Base-by-base conservation (phyloP, 2,888 invertebrate species). In the Micropterix aruncella region DNA sequence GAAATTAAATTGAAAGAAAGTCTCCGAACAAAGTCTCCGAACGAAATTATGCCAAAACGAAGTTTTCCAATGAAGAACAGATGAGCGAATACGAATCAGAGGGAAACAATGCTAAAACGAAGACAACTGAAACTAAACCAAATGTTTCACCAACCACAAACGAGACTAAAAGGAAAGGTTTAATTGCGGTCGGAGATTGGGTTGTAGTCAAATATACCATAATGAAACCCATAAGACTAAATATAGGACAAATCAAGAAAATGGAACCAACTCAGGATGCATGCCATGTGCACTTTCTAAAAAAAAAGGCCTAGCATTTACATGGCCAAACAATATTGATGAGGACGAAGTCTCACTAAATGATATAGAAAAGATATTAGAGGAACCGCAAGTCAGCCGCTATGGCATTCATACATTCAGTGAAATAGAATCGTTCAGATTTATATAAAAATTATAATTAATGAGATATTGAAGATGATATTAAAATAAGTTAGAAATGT, bases 331-430 rank as follows among this genome's bases (percentile, higher is more conserved):
- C 38, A 37, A 37, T 4, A 16, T 4, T 37, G 38, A 37, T 16
- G 38, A 37, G 38, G 38, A 37, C 38, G 9, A 37, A 37, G 38
- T 37, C 38, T 37, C 38, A 37, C 38, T 15, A 37, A 37, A 16
- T 37, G 38, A 37, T 37, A 9, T 4, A 37, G 38, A 37, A 37
- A 37, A 37, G 38, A 37, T 37, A 37, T 37, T 37, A 37, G 16
- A 37, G 38, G 38, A 37, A 37, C 38, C 38, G 38, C 38, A 37
- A 37, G 38, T 37, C 38, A 37, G 38, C 38, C 38, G 38, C 38
- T 37, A 37, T 37, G 38, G 38, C 38, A 37, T 37, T 37, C 38
- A 37, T 9, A 37, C 38, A 37, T 37, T 37, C 38, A 37, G 38
- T 37, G 38, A 16, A 4, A 37, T 36, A 37, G 9, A 37, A 37